A percentile compares a stretch with the other conserved stretches of the same genome.
Evolutionary conservation across 2,888 invertebrate genomes (phyloP).

Genomic region (Caradrina kadenii): DNA sequence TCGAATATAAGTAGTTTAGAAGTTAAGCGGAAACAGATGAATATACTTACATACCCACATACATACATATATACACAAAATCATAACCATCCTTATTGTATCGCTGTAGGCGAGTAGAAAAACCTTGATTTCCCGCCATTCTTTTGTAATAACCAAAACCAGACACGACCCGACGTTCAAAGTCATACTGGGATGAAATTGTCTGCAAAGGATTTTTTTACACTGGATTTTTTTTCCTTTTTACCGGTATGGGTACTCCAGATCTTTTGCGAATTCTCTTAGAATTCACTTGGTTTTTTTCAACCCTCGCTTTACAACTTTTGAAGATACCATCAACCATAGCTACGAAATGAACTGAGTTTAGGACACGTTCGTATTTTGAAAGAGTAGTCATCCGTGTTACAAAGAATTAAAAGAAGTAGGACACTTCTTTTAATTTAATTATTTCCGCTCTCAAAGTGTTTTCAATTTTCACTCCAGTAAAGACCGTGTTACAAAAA

Average conservation of each 20-base stretch:
- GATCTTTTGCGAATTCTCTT: not conserved
- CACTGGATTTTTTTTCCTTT: constrained; percentile 4
- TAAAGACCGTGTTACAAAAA: constrained; percentile 20
- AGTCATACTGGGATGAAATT: not conserved
- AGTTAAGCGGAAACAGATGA: no score
- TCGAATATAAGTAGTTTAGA: no score
- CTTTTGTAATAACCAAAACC: no score
- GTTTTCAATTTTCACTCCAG: constrained; percentile 5
- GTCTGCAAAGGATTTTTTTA: not conserved
- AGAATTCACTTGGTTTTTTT: constrained; percentile 6
- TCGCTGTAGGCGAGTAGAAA: no score
- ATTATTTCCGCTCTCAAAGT: constrained; percentile 13
- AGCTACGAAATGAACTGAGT: constrained; percentile 8
- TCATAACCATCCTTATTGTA: no score
- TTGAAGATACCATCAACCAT: constrained; percentile 2
- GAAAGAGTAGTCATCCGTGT: no score
- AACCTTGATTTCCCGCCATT: not conserved
- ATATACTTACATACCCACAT: no score
- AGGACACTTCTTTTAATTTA: constrained; percentile 16
- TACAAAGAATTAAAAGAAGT: no score
- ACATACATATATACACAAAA: no score
- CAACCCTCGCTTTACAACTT: constrained; percentile 9
- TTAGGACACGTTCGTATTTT: not conserved
- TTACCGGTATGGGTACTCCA: not conserved
- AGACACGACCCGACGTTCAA: not conserved